phyloP scores from a whole-genome alignment of 2,797 vertebrate species.

The Eutrigla gurnardus region DNA sequence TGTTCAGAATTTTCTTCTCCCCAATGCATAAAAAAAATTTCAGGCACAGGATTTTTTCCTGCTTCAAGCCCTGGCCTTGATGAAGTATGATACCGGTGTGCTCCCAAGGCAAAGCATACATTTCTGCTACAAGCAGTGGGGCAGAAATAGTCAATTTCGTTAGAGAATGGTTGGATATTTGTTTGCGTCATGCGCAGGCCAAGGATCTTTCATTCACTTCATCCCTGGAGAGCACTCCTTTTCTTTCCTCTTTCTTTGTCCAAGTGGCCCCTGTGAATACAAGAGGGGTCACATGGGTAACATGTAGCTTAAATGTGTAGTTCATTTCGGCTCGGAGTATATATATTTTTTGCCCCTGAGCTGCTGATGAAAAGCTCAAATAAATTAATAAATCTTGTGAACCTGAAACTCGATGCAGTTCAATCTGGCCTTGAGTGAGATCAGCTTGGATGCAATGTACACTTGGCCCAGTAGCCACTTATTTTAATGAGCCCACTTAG shows the following conservation, averaged over 20 bases:
- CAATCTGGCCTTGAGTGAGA: slow-evolving; percentile 68
- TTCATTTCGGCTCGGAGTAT: slow-evolving; percentile 39
- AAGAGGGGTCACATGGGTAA: slow-evolving; percentile 32
- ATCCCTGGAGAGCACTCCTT: slow-evolving; percentile 13
- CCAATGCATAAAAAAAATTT: too few species aligned
- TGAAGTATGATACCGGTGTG: slow-evolving; percentile 22
- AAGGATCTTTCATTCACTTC: slow-evolving; percentile 42
- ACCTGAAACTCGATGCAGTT: slow-evolving; percentile 58
- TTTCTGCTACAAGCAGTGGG: slow-evolving; percentile 44
- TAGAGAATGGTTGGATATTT: slow-evolving; percentile 34
- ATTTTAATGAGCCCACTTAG: slow-evolving; percentile 82
- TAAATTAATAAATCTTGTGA: slow-evolving; percentile 57
- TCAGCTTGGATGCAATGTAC: slow-evolving; percentile 58
- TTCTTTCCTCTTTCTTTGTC: slow-evolving; percentile 37
- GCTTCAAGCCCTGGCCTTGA: too few species aligned
- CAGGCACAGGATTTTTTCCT: too few species aligned
- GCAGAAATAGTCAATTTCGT: slow-evolving; percentile 41
- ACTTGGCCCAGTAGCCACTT: slow-evolving; percentile 71
- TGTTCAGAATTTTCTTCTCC: too few species aligned
- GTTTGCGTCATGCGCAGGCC: slow-evolving; percentile 31
- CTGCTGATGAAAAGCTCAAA: slow-evolving; percentile 51
- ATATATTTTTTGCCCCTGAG: slow-evolving; percentile 16
- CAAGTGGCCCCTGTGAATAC: slow-evolving; percentile 18
- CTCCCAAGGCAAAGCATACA: slow-evolving; percentile 39
- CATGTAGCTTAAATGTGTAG: slow-evolving; percentile 30